Conservation (phyloP, 1,140 invertebrate genomes). For the Chrysoperla carnea region DNA sequence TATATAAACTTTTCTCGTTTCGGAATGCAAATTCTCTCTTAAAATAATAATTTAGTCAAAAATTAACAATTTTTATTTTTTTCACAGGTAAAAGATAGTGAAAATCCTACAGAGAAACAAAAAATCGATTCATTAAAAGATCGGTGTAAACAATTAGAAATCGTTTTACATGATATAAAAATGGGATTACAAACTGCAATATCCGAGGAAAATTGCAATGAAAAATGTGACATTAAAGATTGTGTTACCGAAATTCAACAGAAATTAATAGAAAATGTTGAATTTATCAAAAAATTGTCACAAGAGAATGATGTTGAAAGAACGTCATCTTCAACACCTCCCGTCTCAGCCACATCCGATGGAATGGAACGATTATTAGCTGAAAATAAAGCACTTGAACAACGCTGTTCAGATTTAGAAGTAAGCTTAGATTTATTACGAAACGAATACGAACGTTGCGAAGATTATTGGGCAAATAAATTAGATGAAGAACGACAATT, state of each 20-base stretch:
- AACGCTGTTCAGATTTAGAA: conserved; percentile 47
- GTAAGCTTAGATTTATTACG: conserved; percentile 50
- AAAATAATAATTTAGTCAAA: no score
- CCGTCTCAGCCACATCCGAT: neutral
- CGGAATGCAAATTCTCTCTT: no score
- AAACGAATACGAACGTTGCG: conserved; percentile 61
- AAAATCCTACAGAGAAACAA: no score
- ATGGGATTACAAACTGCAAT: conserved; percentile 3
- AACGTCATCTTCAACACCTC: neutral
- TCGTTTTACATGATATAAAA: neutral
- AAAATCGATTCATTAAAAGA: no score
- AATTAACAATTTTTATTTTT: no score
- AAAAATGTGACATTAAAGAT: conserved; percentile 16
- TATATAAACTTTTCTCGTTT: no score
- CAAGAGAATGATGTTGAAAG: no score
- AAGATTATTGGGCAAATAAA: conserved; percentile 69
- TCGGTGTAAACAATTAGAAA: neutral
- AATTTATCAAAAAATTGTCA: no score
- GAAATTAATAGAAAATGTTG: neutral
- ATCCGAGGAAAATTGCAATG: conserved; percentile 8
- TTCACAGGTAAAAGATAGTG: no score
- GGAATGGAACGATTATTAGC: conserved; percentile 2
- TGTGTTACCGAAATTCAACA: conserved; percentile 4
- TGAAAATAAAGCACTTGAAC: conserved; percentile 25
- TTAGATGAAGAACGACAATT: conserved; percentile 57